These are phyloP conservation scores for Ichneumoninae sp. DNA, from an alignment of 2,888 invertebrate species.

Conservation along the genomic window DNA sequence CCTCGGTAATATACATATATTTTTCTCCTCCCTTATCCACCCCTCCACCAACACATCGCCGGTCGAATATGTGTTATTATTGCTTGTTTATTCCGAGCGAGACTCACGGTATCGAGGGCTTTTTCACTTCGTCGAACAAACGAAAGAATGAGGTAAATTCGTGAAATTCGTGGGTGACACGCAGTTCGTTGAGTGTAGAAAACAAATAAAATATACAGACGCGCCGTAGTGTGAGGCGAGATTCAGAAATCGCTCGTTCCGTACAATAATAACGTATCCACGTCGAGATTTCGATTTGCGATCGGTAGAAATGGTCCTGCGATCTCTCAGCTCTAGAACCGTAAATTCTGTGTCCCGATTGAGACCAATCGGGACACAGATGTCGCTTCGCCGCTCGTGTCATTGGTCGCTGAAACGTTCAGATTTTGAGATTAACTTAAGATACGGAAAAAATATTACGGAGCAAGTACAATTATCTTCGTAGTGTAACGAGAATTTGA, in stretches of 20 bases:
- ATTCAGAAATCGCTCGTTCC: constrained; percentile 51
- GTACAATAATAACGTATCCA: constrained; percentile 62
- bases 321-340: neutral
- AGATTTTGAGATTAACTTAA: neutral
- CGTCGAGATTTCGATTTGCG: constrained; percentile 39
- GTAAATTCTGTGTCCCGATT: neutral
- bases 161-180: constrained; percentile 23
- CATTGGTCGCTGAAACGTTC: neutral
- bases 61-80: constrained; percentile 27
- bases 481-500: neutral
- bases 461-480: neutral
- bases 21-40: constrained; percentile 1
- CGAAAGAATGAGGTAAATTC: constrained; percentile 18
- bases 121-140: constrained; percentile 21
- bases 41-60: constrained; percentile 4
- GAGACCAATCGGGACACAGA: neutral
- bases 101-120: constrained; percentile 16
- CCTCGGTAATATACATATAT: constrained; percentile 18
- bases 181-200: constrained; percentile 31
- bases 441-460: neutral
- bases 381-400: neutral
- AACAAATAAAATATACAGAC: constrained; percentile 22
- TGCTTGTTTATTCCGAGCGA: constrained; percentile 40
- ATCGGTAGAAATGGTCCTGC: constrained; percentile 34
- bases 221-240: constrained; percentile 19